These are phyloP conservation scores for Ephestia elutella DNA, from an alignment of 1,140 invertebrate species.

Conservation along the genomic window DNA sequence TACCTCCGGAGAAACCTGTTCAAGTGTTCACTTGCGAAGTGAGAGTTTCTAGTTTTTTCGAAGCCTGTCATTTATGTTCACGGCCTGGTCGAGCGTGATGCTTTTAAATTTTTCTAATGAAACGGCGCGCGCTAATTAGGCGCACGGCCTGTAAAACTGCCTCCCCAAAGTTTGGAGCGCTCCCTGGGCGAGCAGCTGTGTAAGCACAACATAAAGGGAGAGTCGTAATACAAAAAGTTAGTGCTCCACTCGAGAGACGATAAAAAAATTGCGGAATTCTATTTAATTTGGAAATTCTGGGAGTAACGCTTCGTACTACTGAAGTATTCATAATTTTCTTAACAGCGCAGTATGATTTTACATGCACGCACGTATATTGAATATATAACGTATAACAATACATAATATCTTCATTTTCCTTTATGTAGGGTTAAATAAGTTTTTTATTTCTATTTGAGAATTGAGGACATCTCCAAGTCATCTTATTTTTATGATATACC, in stretches of 20 bases:
- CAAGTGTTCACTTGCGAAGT: slow-evolving; percentile 15
- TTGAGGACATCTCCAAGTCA: too few species aligned
- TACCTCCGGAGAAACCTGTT: too few species aligned
- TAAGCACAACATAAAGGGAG: slow-evolving; percentile 42
- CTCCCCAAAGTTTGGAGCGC: slow-evolving; percentile 47
- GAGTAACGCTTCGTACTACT: neutral
- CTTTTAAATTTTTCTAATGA: slow-evolving; percentile 53
- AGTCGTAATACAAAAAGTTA: slow-evolving; percentile 46
- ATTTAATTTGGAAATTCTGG: slow-evolving; percentile 15
- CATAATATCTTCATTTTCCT: too few species aligned
- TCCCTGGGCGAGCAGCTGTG: slow-evolving; percentile 40
- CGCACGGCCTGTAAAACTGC: slow-evolving; percentile 34
- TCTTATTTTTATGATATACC: too few species aligned
- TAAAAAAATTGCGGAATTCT: slow-evolving; percentile 22
- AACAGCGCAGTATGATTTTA: too few species aligned
- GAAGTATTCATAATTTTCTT: neutral
- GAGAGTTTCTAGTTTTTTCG: slow-evolving; percentile 17
- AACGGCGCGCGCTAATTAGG: slow-evolving; percentile 47
- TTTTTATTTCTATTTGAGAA: too few species aligned
- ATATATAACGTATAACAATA: too few species aligned
- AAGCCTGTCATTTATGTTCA: slow-evolving; percentile 20
- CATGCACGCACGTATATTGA: too few species aligned
- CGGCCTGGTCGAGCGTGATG: slow-evolving; percentile 12
- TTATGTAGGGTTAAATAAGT: too few species aligned
- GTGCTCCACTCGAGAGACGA: slow-evolving; percentile 23